phyloP scores from a whole-genome alignment of 2,888 invertebrate genomes.

The Tetragonula carbonaria region DNA sequence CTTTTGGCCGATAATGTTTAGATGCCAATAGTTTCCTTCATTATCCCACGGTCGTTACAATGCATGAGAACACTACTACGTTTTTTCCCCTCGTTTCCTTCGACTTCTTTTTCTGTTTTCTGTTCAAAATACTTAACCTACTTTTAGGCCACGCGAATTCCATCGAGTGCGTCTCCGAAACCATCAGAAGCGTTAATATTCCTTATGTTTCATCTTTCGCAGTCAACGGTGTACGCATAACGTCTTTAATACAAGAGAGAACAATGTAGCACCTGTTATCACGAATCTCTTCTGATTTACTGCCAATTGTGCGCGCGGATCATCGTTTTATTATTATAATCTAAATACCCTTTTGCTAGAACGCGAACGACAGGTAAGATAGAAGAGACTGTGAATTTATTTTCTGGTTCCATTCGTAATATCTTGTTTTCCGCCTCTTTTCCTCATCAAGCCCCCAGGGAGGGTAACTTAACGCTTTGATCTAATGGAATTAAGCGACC shows the following conservation, averaged over 20 bases:
- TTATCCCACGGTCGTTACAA: conserved; percentile 25
- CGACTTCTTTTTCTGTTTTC: background rate
- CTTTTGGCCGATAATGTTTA: conserved; percentile 62
- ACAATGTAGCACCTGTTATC: conserved; percentile 55
- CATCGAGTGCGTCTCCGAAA: conserved; percentile 53
- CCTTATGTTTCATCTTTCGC: conserved; percentile 13
- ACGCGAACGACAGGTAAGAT: conserved; percentile 13
- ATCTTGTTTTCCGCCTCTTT: conserved; percentile 1
- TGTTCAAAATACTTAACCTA: conserved; percentile 65
- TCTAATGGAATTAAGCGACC: conserved; percentile 40
- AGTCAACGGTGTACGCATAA: conserved; percentile 38
- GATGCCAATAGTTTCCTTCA: conserved; percentile 53
- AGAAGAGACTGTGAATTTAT: conserved; percentile 48
- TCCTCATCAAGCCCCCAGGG: background rate
- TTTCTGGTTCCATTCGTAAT: conserved; percentile 25
- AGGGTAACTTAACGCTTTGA: conserved; percentile 31
- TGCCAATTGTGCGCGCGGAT: background rate
- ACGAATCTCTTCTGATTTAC: conserved; percentile 44
- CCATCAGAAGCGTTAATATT: conserved; percentile 14
- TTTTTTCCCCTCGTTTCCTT: conserved; percentile 6
- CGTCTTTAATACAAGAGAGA: conserved; percentile 40
- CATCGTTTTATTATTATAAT: conserved; percentile 12
- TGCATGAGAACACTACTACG: conserved; percentile 24
- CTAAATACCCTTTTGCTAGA: conserved; percentile 32
- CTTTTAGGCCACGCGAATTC: conserved; percentile 69